Evolutionary conservation across 2,888 invertebrate genomes (phyloP), one percentile per base, ranked within the genome.

Genomic region (Perizoma flavofasciatum): DNA sequence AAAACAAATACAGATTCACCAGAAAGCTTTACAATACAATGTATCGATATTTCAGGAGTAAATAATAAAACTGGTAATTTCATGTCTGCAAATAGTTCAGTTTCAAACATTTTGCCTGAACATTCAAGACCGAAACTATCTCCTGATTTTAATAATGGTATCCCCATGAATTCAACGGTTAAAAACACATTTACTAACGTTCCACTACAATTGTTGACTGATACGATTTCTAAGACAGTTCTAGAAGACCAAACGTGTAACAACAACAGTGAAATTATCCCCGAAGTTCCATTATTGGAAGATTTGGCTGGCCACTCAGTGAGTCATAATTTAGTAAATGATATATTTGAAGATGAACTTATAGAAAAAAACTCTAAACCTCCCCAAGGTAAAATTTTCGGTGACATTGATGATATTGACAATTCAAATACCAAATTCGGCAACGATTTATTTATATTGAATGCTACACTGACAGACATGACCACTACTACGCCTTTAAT

Each of bases 171-270:
- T 5, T 3, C 22, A 22, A 22, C 22, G 22, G 3, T 22, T 22
- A 22, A 22, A 22, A 3, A 22, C 22, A 22, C 22, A 22, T 22
- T 22, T 22, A 41, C n/a, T 35, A 34, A 44, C 5, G 11, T 11
- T 10, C 5, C 35, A 37, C 5, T 44, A 44, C 37, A 9, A 35
- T 22, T 22, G 6, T 6, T 37, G 34, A 44, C 51, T 35, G 43
- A 34, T 6, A 44, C n/a, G 8, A 34, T 35, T 7, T 22, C 43
- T 8, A 34, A 4, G 34, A 11, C 11, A 35, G 43, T 4, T 51
- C 35, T 22, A 44, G 35, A 44, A 43, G 51, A 51, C 9, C 39
- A n/a, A 7, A 33, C 22, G 9, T 32, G n/a, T n/a, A 9, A 54
- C 33, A 48, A 8, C 5, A 11, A 47, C 6, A n/a, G 33, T 8